These are phyloP conservation scores for Drosophila leontia DNA, from an alignment of 1,140 invertebrate genomes.

Conservation along the genomic window DNA sequence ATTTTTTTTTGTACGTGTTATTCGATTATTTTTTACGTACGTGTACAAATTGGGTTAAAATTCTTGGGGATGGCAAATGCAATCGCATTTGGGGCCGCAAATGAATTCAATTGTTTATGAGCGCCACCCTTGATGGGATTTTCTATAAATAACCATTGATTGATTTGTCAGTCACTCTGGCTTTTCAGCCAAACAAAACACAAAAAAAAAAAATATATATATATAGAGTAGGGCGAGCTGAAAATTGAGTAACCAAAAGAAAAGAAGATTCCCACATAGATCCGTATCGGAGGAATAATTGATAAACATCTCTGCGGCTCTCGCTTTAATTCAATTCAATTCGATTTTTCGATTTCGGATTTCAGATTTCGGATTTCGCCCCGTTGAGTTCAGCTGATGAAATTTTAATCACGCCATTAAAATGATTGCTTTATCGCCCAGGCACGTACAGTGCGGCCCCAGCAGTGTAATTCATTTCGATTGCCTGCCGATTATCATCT, in stretches of 20 bases:
- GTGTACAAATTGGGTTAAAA: slow-evolving; percentile 58
- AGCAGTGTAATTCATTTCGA: slow-evolving; percentile 25
- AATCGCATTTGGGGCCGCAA: slow-evolving; percentile 48
- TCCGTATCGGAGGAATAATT: slow-evolving; percentile 30
- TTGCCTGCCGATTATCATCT: slow-evolving; percentile 12
- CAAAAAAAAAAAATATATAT: not conserved
- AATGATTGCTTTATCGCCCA: slow-evolving; percentile 42
- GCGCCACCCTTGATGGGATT: slow-evolving; percentile 39
- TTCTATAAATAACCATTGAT: slow-evolving; percentile 52
- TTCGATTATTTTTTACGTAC: too few species aligned
- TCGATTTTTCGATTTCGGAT: slow-evolving; percentile 20
- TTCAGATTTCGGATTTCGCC: slow-evolving; percentile 16
- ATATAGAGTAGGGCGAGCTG: not conserved
- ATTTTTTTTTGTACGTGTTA: too few species aligned
- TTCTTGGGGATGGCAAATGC: slow-evolving; percentile 30
- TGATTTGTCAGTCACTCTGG: slow-evolving; percentile 39
- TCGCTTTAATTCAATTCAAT: slow-evolving; percentile 19
- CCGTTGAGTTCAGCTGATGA: slow-evolving; percentile 39
- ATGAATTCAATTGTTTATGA: slow-evolving; percentile 56
- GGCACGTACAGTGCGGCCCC: slow-evolving; percentile 26
- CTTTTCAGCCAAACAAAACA: not conserved
- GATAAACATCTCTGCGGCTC: slow-evolving; percentile 36
- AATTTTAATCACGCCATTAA: slow-evolving; percentile 51
- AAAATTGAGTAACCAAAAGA: slow-evolving; percentile 3
- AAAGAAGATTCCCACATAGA: slow-evolving; percentile 19